These are phyloP conservation scores for Callosobruchus maculatus DNA, from an alignment of 2,888 invertebrate species.

Conservation along the genomic window DNA sequence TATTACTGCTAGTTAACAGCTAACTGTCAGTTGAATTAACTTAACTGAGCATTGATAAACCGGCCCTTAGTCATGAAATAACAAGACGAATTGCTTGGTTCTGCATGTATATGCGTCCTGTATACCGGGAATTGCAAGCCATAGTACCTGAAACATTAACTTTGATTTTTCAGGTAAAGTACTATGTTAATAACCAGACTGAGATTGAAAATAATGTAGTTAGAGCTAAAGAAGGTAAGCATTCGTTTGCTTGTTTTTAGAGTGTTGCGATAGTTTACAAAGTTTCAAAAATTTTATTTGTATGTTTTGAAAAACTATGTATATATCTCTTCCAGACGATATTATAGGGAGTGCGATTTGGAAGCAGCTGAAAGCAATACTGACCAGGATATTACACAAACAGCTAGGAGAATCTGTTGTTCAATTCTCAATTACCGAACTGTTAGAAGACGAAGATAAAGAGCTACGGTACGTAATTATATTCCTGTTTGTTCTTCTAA, in stretches of 20 bases:
- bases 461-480: slow-evolving; percentile 38
- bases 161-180: slow-evolving; percentile 36
- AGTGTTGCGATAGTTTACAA: no score
- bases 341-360: slow-evolving; percentile 37
- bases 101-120: no score
- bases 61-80: no score
- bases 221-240: slow-evolving; percentile 34
- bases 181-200: slow-evolving; percentile 30
- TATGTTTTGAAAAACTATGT: neutral
- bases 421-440: slow-evolving; percentile 42
- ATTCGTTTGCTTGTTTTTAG: no score
- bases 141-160: no score
- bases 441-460: slow-evolving; percentile 38
- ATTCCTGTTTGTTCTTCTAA: no score
- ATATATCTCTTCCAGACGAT: slow-evolving; percentile 30
- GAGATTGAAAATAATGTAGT: slow-evolving; percentile 37
- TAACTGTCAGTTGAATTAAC: no score
- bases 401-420: slow-evolving; percentile 42
- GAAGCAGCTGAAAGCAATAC: slow-evolving; percentile 35
- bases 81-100: no score
- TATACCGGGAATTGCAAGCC: no score
- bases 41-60: no score
- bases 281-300: neutral
- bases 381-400: slow-evolving; percentile 34
- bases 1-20: no score